Evolutionary conservation across 2,888 invertebrate genomes (phyloP).

Genomic region (Nebria brevicollis): DNA sequence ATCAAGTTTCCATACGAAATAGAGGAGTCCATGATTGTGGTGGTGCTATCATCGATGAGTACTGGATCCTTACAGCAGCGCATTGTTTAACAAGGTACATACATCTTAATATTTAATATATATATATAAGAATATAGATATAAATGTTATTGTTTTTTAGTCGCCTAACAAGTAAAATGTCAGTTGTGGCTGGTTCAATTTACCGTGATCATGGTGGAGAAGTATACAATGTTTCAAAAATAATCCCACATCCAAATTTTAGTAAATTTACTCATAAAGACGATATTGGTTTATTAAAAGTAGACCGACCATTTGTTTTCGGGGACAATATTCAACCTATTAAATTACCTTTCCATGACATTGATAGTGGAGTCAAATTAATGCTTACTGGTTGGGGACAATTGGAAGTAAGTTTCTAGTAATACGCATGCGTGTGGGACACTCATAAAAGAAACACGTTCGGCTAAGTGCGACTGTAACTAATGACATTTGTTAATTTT

Average conservation of each 20-base stretch:
- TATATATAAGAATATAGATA: slow-evolving; percentile 38
- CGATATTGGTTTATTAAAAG: slow-evolving; percentile 51
- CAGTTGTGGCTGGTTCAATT: slow-evolving; percentile 57
- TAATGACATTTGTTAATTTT: background rate
- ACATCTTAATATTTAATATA: background rate
- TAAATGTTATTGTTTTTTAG: slow-evolving; percentile 41
- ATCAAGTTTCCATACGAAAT: slow-evolving; percentile 51
- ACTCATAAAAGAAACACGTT: no score
- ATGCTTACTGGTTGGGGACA: slow-evolving; percentile 48
- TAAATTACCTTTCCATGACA: slow-evolving; percentile 17
- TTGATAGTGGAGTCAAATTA: slow-evolving; percentile 34
- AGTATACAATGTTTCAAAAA: slow-evolving; percentile 51
- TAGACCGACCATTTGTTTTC: slow-evolving; percentile 45
- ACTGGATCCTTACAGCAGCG: slow-evolving; percentile 54
- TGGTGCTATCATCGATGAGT: slow-evolving; percentile 50
- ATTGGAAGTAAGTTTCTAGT: background rate
- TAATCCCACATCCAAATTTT: slow-evolving; percentile 51
- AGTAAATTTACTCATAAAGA: slow-evolving; percentile 42
- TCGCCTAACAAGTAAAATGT: slow-evolving; percentile 53
- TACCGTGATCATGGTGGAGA: slow-evolving; percentile 56
- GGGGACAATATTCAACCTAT: slow-evolving; percentile 48
- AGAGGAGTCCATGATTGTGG: slow-evolving; percentile 52
- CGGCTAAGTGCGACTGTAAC: background rate
- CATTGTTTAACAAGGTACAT: slow-evolving; percentile 50
- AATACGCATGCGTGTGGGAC: no score